Base-by-base conservation (phyloP, 2,888 invertebrate species). In the Apomyelois bistriatella region DNA sequence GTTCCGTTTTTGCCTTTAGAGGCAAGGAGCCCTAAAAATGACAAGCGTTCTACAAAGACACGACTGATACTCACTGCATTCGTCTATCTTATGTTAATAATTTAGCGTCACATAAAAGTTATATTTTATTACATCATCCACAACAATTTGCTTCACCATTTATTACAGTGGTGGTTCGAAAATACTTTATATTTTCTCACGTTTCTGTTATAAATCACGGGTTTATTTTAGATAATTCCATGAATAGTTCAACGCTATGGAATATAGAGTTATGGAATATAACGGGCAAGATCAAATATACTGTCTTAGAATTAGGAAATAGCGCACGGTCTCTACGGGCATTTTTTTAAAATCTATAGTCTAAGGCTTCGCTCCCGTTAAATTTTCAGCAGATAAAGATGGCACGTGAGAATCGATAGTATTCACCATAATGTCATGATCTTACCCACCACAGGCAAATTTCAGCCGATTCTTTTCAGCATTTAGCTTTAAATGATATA, bases 171-270 rank as follows among this genome's bases (percentile, higher is more conserved):
- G 22, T 22, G 56, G 22, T 61, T 68, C 64, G 68, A 65, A 65
- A 65, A 72, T 68, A 72, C 72, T 68, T 77, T 70, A 81, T 82
- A 80, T 79, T 75, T 76, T 78, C 76, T 77, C 79, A 79, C 79
- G 79, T 76, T 70, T 67, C 64, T 64, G 64, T 66, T 70, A 83
- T 85, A 85, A 85, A 85, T 84, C 79, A 79, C 61, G 54, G 65
- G 73, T 65, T 76, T 71, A 73, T 76, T 83, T 77, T 79, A 79
- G 77, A 75, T 54, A 73, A n/a, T 82, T 85, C 85, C 75, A 77
- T 70, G 80, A 86, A 86, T 83, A 86, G 81, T 79, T 74, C 30
- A 43, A 43, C 8, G 17, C 17, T 4, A 28, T 9, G 3, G 7
- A 43, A 28, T 4, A 8, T 2, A 22, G 28, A 30, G 41, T 43